These are phyloP conservation scores for Pteronotus mesoamericanus DNA, from an alignment of 2,797 vertebrate genomes.

Conservation along the genomic window DNA sequence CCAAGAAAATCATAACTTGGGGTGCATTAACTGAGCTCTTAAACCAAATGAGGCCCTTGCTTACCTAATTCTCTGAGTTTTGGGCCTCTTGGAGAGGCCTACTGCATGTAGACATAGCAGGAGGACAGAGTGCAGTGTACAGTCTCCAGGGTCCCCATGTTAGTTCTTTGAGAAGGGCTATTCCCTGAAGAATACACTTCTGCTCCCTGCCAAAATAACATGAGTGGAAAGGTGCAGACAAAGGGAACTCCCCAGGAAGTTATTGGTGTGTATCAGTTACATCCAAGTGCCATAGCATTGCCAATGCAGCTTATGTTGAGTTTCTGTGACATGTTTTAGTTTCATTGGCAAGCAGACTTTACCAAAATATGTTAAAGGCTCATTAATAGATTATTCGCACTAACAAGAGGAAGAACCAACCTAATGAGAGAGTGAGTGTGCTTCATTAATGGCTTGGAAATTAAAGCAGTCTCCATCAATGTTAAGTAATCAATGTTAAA, in stretches of 20 bases:
- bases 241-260: not conserved
- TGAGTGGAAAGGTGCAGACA: not conserved
- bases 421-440: conserved; percentile 61
- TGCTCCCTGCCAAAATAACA: not conserved
- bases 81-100: not conserved
- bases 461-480: conserved; percentile 76
- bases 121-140: not conserved
- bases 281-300: not conserved
- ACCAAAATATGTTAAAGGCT: conserved; percentile 20
- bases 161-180: not conserved
- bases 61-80: not conserved
- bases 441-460: conserved; percentile 79
- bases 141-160: not conserved
- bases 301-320: not conserved
- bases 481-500: conserved; percentile 77
- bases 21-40: not conserved
- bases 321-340: not conserved
- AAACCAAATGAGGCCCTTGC: not conserved
- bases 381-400: conserved; percentile 64
- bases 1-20: not conserved
- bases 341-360: conserved; percentile 51
- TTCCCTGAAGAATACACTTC: not conserved
- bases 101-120: not conserved
- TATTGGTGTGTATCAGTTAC: not conserved
- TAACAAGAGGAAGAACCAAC: conserved; percentile 70